phyloP scores from a whole-genome alignment of 2,797 vertebrate species.

The Sebastes cheni region DNA sequence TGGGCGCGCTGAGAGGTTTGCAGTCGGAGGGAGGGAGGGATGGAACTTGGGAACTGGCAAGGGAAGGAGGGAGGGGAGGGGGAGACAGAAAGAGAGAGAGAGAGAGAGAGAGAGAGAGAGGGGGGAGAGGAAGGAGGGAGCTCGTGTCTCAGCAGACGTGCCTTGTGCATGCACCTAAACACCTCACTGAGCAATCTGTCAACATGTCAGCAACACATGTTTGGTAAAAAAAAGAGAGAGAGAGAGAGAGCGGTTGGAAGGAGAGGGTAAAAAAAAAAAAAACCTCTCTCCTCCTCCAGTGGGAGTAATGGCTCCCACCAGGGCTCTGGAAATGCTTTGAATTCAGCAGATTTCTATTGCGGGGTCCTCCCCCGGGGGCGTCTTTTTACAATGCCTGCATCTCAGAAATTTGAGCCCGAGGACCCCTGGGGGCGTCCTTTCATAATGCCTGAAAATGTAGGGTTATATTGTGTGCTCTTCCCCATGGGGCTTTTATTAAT shows the following conservation, averaged over 20 bases:
- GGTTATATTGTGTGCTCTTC: slow-evolving; percentile 92
- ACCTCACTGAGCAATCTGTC: slow-evolving; percentile 99
- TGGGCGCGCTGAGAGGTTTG: slow-evolving; percentile 95
- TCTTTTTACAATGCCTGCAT: slow-evolving; percentile 89
- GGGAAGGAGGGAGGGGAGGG: slow-evolving; percentile 24
- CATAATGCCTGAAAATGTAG: slow-evolving; percentile 94
- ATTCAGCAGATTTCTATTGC: slow-evolving; percentile 93
- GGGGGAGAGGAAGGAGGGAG: slow-evolving; percentile 53
- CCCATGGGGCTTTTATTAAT: slow-evolving; percentile 94
- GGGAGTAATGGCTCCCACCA: slow-evolving; percentile 91
- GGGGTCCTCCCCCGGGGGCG: slow-evolving; percentile 85
- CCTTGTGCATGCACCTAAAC: slow-evolving; percentile 98
- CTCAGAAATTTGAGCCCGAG: slow-evolving; percentile 90
- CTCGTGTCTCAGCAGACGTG: slow-evolving; percentile 93
- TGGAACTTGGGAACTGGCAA: slow-evolving; percentile 69
- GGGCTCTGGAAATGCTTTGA: slow-evolving; percentile 92
- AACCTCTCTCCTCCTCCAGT: slow-evolving; percentile 75
- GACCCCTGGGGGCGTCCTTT: slow-evolving; percentile 91
- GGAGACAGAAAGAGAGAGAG: not conserved
- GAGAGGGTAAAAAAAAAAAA: slow-evolving; percentile 48
- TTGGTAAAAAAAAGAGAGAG: slow-evolving; percentile 91
- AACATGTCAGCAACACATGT: slow-evolving; percentile 99
- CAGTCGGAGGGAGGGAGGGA: slow-evolving; percentile 83
- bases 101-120: not conserved
- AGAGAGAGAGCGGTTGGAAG: slow-evolving; percentile 60